Conservation (phyloP, 2,797 vertebrate species). For the Hydrophis major region DNA sequence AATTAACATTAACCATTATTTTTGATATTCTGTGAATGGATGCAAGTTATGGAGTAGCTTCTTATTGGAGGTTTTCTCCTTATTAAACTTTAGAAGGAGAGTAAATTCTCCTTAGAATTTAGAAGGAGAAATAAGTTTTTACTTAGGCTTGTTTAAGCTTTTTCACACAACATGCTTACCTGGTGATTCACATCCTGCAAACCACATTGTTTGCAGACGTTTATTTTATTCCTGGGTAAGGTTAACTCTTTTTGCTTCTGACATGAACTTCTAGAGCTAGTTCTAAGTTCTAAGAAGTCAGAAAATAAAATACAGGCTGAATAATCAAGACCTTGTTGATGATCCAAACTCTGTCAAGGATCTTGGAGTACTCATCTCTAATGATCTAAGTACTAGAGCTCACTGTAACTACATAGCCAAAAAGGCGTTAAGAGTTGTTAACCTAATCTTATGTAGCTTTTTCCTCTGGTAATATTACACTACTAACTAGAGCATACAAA, state of each 20-base stretch:
- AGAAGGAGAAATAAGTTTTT: neutral
- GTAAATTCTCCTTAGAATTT: neutral
- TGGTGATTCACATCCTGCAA: neutral
- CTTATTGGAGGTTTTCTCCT: neutral
- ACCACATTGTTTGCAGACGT: neutral
- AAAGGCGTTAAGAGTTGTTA: too few relatives aligned
- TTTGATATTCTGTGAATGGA: neutral
- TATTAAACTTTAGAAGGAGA: neutral
- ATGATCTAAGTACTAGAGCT: too few relatives aligned
- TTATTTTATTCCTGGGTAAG: neutral
- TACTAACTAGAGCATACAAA: too few relatives aligned
- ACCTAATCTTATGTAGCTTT: too few relatives aligned
- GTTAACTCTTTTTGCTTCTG: neutral
- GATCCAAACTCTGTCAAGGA: too few relatives aligned
- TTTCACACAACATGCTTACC: neutral
- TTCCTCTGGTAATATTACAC: too few relatives aligned
- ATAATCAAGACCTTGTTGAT: too few relatives aligned
- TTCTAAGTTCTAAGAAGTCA: neutral
- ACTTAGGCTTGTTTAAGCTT: neutral
- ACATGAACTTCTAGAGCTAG: neutral
- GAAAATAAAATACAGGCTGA: too few relatives aligned
- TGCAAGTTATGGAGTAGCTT: neutral
- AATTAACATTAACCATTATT: neutral
- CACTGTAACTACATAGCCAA: too few relatives aligned
- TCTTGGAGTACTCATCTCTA: too few relatives aligned